Evolutionary conservation across 1,140 invertebrate species (phyloP), one percentile per base, ranked within the genome.

Genomic region (Sesamia nonagrioides): DNA sequence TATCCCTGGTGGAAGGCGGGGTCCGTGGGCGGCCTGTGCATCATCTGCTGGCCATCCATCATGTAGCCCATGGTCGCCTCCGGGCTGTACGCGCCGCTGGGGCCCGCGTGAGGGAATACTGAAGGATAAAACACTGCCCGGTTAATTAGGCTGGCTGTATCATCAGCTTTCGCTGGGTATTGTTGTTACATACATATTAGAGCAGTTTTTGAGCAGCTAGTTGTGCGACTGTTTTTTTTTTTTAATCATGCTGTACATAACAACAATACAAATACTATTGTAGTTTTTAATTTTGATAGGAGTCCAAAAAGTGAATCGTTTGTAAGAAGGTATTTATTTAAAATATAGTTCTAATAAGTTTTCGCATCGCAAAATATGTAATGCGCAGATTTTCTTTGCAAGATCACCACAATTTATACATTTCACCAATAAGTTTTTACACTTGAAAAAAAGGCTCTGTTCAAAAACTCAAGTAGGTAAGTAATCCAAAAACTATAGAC

Each of bases 11-110:
- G 97, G 96, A 98, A 98, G 95, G 97, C 96, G 71, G 97, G 97
- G 95, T 98, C 98, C 89, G 97, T 97, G 84, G 98, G 98, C 89
- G 98, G 97, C 95, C 98, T 97, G 95, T 98, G 98, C 97, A 99
- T 98, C 98, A 98, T 98, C 92, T 97, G 97, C 95, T 98, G 98
- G 87, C 98, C 98, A 95, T 99, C 98, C 98, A 99, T 98, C 98
- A 98, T 98, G 96, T 99, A 99, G 88, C 98, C 98, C 97, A 99
- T 98, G 90, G 97, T 97, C 87, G 97, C 97, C 92, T 99, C 98
- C 82, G 98, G 98, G 96, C 98, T 98, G 96, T 99, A 99, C 75
- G 98, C 97, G 91, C 98, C 98, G 95, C 98, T 98, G 94, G 98
- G 98, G 95, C 98, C 98, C 96, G 97, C 97, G 95, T 98, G 97